phyloP scores from a whole-genome alignment of 1,140 invertebrate species.

The Asobara japonica region DNA sequence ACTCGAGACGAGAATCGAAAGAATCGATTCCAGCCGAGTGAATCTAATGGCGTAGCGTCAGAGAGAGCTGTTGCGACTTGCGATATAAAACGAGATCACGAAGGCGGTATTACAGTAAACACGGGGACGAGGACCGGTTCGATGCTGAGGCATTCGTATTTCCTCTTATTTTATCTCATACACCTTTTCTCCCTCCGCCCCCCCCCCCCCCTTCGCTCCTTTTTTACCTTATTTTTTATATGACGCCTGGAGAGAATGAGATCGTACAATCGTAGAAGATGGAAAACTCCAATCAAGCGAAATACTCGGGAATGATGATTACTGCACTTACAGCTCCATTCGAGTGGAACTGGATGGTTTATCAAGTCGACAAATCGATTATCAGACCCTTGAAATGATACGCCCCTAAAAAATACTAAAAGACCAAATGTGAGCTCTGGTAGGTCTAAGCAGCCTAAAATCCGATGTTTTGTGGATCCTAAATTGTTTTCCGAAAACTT shows the following conservation, averaged over 20 bases:
- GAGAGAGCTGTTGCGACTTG: background rate
- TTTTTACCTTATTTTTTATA: conserved; percentile 1
- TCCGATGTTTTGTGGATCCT: too few species aligned
- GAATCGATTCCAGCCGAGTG: conserved; percentile 7
- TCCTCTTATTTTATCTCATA: background rate
- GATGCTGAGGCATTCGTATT: conserved; percentile 8
- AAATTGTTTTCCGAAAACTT: too few species aligned
- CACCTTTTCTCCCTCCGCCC: background rate
- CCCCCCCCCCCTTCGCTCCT: background rate
- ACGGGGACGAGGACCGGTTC: background rate
- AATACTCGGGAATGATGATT: background rate
- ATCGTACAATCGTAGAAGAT: conserved; percentile 9
- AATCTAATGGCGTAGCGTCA: conserved; percentile 10
- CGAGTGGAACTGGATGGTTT: too few species aligned
- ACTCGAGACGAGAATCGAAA: background rate
- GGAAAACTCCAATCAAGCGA: conserved; percentile 26
- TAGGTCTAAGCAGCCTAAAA: too few species aligned
- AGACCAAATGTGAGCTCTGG: too few species aligned
- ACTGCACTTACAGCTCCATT: background rate
- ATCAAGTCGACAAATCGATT: too few species aligned
- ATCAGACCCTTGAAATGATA: too few species aligned
- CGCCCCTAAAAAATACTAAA: too few species aligned
- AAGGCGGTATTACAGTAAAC: conserved; percentile 20
- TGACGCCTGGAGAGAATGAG: background rate
- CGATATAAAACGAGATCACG: conserved; percentile 16